phyloP scores from a whole-genome alignment of 2,888 invertebrate genomes.

The Oeneis ivallda region DNA sequence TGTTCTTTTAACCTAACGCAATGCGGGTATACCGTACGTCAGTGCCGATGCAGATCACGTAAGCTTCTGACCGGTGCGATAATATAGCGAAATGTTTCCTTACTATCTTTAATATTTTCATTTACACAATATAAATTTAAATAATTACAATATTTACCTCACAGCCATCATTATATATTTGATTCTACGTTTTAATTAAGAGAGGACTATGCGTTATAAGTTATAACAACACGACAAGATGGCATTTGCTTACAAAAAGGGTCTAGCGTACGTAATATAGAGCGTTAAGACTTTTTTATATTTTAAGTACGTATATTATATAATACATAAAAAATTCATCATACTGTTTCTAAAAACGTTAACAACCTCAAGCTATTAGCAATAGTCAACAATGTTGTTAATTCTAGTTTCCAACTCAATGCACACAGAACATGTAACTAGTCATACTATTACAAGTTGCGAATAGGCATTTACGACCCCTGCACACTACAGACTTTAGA shows the following conservation, averaged over 20 bases:
- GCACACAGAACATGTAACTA: constrained; percentile 74
- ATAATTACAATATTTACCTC: constrained; percentile 80
- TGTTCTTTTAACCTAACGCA: background rate
- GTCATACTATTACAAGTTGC: constrained; percentile 46
- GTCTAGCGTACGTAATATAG: constrained; percentile 73
- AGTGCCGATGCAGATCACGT: constrained; percentile 45
- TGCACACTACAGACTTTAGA: constrained; percentile 4
- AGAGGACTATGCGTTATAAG: constrained; percentile 75
- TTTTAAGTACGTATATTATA: constrained; percentile 58
- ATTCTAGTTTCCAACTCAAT: constrained; percentile 70
- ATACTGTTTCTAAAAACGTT: constrained; percentile 78
- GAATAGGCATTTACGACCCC: constrained; percentile 53
- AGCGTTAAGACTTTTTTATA: constrained; percentile 58
- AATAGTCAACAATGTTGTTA: constrained; percentile 82
- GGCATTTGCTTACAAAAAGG: constrained; percentile 77
- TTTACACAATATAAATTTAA: constrained; percentile 80
- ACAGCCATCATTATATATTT: constrained; percentile 82
- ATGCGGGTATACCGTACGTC: constrained; percentile 27
- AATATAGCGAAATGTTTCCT: constrained; percentile 59
- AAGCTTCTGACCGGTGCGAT: constrained; percentile 55
- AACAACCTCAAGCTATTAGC: constrained; percentile 82
- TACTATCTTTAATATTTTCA: constrained; percentile 68
- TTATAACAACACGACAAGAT: constrained; percentile 74
- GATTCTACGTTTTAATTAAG: constrained; percentile 77
- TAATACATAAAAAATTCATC: constrained; percentile 79